Base-by-base conservation (phyloP, 2,797 vertebrate genomes). In the Pangasius larnaudii region DNA sequence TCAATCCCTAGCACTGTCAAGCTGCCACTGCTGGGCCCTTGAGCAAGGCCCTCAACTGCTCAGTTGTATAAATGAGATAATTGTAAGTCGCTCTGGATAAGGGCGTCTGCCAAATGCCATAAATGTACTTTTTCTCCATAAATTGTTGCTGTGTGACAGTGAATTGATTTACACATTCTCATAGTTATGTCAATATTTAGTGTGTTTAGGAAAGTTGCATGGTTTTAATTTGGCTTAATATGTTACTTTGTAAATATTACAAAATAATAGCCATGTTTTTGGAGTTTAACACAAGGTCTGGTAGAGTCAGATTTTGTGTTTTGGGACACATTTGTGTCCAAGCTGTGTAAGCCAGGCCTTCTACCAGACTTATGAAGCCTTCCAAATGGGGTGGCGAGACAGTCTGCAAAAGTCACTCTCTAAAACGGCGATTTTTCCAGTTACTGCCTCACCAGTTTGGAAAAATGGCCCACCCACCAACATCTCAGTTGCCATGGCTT, bases 371-470 rank as follows among this genome's bases (percentile, higher is more conserved):
- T n/a, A 51, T 77, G 74, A 51, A 77, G 46, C 74, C 2, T 18
- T 77, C 46, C 46, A 77, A 77, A 51, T 77, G 6, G 74, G 27
- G 27, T 51, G 74, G 22, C 3, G 46, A 30, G 42, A 51, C 13
- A 6, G 46, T 49, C 51, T 77, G 13, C 46, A 77, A 51, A 49
- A 51, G 27, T 18, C 46, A 51, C 24, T 77, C 74, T 51, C 74
- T 51, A 16, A 75, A 75, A 30, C 74, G 27, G 24, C 18, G 46
- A 77, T 18, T 78, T 56, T 79, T 56, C 49, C 75, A 56, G 75
- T 79, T 56, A 56, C n/a, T 56, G 75, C 75, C 51, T 79, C 51
- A 58, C 18, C 30, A 79, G 51, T 56, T 56, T 79, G 77, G 51
- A 79, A 79, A 19, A 79, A 79, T 79, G n/a, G 8, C 30, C 51